phyloP scores from a whole-genome alignment of 92 coral and sea anemone genomes.

The Meandrina meandrites region DNA sequence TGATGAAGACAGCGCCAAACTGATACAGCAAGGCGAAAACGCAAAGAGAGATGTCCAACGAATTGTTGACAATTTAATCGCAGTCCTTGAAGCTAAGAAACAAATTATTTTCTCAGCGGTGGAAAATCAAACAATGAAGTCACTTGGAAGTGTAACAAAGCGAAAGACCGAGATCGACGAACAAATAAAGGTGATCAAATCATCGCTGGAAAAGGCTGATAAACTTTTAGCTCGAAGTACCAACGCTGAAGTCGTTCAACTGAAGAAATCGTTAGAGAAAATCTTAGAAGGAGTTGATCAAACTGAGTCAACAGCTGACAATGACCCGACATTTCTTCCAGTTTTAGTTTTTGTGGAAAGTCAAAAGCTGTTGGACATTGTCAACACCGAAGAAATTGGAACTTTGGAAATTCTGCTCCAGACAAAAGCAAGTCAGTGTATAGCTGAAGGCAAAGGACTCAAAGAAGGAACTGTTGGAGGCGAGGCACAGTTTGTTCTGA shows the following conservation, averaged over 20 bases:
- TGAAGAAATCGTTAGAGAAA: too few species aligned
- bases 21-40: not conserved
- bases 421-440: conserved; percentile 15
- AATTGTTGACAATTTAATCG: too few species aligned
- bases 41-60: not conserved
- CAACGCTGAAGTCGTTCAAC: too few species aligned
- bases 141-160: not conserved
- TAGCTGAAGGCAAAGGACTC: conserved; percentile 26
- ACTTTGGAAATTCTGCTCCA: not conserved
- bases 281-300: too few species aligned
- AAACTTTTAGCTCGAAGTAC: too few species aligned
- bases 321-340: not conserved
- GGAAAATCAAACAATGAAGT: not conserved
- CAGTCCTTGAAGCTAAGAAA: not conserved
- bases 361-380: not conserved
- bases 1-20: not conserved
- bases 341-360: not conserved
- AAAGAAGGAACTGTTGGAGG: conserved; percentile 1
- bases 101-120: not conserved
- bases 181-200: not conserved
- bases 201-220: too few species aligned
- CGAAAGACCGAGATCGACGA: not conserved
- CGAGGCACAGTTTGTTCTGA: conserved; percentile 16
- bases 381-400: conserved; percentile 17
- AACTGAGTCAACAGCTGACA: not conserved